Base-by-base conservation (phyloP, 2,113 vertebrate genomes). In the Condylura cristata region DNA sequence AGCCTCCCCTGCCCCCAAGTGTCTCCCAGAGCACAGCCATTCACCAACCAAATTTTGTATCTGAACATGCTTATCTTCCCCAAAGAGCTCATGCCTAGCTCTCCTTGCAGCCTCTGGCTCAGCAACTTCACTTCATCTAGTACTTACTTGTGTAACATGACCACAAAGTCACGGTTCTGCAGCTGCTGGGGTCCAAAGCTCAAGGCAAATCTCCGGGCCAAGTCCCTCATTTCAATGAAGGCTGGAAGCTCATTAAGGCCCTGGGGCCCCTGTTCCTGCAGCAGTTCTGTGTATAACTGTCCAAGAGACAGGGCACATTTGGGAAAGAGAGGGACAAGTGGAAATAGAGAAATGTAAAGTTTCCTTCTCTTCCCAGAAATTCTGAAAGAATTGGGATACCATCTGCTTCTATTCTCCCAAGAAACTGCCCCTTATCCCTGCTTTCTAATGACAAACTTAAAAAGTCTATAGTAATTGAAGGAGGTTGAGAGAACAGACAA, bases 161-260 rank as follows among this genome's bases (percentile, higher is more conserved):
- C 96, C 82, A 99, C 96, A 8, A 98, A 98, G 75, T 98, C 96
- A 41, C 99, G 99, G 95, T 98, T 97, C 65, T 97, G 98, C 4
- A 98, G 95, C 41, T 98, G 98, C 95, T 99, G 98, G 18, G 99
- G 95, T 89, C 99, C 98, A 95, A 99, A 99, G 96, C 98, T 98
- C 98, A 99, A 98, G 63, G 99, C 98, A 60, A 99, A 98, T 75
- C 97, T 99, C 17, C 98, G 98, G 12, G 99, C 99, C 95, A 99
- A 96, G 46, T 99, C 98, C 92, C 98, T 98, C 95, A 99, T 99
- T 95, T 99, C 98, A 8, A 39, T 26, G 81, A 99, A 98, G 53
- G 98, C 97, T 39, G 96, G 95, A 12, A 94, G 80, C 6, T 72
- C 92, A 8, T 24, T 95, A 32, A 95, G 85, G 14, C 79, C 80